These are phyloP conservation scores for Ramphastos sulfuratus DNA, from an alignment of 2,113 vertebrate species.

Conservation along the genomic window DNA sequence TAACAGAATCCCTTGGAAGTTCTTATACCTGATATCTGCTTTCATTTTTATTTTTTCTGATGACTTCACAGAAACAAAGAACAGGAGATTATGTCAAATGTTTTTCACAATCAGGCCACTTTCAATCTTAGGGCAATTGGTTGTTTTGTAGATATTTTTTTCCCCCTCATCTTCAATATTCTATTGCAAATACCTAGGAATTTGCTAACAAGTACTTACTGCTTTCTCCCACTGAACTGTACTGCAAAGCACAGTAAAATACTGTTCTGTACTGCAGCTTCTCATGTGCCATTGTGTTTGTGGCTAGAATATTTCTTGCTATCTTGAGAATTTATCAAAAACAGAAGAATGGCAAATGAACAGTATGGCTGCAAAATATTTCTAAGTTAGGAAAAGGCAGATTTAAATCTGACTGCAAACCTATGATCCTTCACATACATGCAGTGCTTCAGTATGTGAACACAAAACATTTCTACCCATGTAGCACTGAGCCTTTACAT, in stretches of 20 bases:
- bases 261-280: background rate
- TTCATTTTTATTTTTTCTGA: background rate
- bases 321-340: background rate
- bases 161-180: background rate
- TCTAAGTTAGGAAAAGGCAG: background rate
- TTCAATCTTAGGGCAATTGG: background rate
- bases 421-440: background rate
- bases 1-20: background rate
- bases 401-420: background rate
- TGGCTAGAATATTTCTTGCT: background rate
- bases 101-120: background rate
- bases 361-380: background rate
- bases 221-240: background rate
- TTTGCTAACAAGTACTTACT: background rate
- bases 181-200: background rate
- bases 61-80: background rate
- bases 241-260: background rate
- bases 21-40: background rate
- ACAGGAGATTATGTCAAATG: background rate
- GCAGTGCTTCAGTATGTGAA: accelerated
- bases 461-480: background rate
- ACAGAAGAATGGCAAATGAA: background rate
- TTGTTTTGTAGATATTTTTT: background rate
- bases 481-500: background rate
- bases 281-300: background rate